Evolutionary conservation across 2,797 vertebrate species (phyloP).

Genomic region (Chiloscyllium punctatum): DNA sequence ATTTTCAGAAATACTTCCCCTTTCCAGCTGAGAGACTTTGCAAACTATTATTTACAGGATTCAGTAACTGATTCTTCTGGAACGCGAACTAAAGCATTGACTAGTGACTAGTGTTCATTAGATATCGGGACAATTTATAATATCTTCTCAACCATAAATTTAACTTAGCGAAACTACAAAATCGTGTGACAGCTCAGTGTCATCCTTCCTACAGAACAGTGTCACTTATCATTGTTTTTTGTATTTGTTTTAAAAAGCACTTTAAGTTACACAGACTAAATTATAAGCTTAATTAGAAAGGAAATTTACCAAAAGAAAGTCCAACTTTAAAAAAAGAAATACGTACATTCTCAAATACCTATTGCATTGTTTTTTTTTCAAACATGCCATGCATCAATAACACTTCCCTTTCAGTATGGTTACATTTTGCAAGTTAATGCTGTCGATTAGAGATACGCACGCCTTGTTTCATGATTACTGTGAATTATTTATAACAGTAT

Average conservation of each 20-base stretch:
- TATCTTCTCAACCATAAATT: neutral
- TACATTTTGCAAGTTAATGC: neutral
- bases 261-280: neutral
- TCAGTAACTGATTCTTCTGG: neutral
- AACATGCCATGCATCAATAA: neutral
- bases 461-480: neutral
- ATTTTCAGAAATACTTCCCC: neutral
- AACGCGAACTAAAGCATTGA: neutral
- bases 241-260: neutral
- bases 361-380: neutral
- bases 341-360: neutral
- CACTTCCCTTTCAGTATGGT: neutral
- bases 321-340: neutral
- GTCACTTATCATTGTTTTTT: no score
- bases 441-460: neutral
- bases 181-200: neutral
- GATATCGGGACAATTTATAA: neutral
- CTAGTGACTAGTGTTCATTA: neutral
- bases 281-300: neutral
- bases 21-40: neutral
- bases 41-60: neutral
- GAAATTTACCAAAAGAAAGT: neutral
- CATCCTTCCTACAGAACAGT: neutral
- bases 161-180: neutral
- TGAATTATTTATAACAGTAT: constrained; percentile 20